Conservation (phyloP, 2,113 vertebrate species). For the Engraulis encrasicolus region DNA sequence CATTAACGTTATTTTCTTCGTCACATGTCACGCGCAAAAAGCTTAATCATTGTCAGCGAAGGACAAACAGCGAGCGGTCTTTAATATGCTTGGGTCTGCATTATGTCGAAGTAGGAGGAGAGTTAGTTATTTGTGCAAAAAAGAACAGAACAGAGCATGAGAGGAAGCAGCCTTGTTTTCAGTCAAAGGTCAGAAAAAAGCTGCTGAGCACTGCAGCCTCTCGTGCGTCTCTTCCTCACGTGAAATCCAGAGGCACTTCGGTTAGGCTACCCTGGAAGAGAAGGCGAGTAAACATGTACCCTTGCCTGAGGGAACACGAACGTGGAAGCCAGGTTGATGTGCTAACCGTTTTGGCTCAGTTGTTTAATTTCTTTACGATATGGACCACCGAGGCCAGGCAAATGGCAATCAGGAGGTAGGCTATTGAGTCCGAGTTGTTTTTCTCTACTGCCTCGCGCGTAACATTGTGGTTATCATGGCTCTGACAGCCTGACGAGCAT, state of each 20-base stretch:
- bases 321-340: neutral
- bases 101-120: neutral
- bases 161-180: neutral
- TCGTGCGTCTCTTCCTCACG: neutral
- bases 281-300: neutral
- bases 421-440: neutral
- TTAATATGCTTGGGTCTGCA: neutral
- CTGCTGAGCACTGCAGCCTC: neutral
- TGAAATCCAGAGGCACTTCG: too few relatives aligned
- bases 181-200: constrained; percentile 18
- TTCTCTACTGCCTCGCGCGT: too few relatives aligned
- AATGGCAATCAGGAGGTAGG: neutral
- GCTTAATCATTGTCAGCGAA: constrained; percentile 11
- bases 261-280: neutral
- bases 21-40: neutral
- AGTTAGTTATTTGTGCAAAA: neutral
- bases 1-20: neutral
- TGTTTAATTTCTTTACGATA: neutral
- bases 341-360: neutral
- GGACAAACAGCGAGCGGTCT: neutral
- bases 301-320: neutral
- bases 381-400: neutral
- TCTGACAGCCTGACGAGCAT: neutral
- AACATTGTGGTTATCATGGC: neutral
- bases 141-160: too few relatives aligned